Percentiles rank a stretch among this genome's conserved stretches.
Conservation (phyloP, 2,888 invertebrate species). For the Trichacis sp. region DNA sequence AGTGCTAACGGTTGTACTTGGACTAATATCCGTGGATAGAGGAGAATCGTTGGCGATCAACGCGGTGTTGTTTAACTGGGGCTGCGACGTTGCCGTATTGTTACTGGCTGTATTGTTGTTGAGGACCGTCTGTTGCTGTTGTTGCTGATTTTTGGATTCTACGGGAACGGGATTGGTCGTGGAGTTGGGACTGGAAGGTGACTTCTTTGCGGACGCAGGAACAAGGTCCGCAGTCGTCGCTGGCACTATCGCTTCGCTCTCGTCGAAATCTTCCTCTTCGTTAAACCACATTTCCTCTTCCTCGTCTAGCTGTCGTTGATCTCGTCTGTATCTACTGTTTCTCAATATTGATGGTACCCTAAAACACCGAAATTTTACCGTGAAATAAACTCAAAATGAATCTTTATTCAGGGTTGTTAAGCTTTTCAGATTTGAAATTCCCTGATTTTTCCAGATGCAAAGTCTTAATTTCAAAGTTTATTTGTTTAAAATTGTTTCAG, state of each 20-base stretch:
- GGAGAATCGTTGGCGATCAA: slow-evolving; percentile 59
- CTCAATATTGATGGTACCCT: slow-evolving; percentile 87
- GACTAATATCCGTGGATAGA: slow-evolving; percentile 56
- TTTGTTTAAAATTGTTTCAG: no score
- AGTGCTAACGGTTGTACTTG: slow-evolving; percentile 57
- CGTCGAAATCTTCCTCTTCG: slow-evolving; percentile 93
- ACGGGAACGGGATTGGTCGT: slow-evolving; percentile 54
- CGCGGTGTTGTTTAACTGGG: slow-evolving; percentile 61
- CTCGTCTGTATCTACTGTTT: slow-evolving; percentile 85
- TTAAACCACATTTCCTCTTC: slow-evolving; percentile 99
- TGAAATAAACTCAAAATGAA: no score
- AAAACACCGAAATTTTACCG: neutral
- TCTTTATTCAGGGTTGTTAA: no score
- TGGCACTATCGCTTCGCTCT: slow-evolving; percentile 76
- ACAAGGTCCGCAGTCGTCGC: slow-evolving; percentile 68
- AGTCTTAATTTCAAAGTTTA: no score
- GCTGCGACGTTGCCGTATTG: slow-evolving; percentile 65
- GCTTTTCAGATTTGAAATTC: no score
- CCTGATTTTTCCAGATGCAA: no score
- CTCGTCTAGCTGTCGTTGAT: slow-evolving; percentile 94
- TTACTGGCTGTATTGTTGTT: slow-evolving; percentile 69
- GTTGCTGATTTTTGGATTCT: slow-evolving; percentile 62
- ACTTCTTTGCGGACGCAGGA: slow-evolving; percentile 63
- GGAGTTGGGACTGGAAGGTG: slow-evolving; percentile 59
- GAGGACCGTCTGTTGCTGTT: slow-evolving; percentile 58